Percentiles rank a stretch among this genome's conserved stretches.
Evolutionary conservation across 2,888 invertebrate genomes (phyloP).

Genomic region (Drosophila diplacantha): DNA sequence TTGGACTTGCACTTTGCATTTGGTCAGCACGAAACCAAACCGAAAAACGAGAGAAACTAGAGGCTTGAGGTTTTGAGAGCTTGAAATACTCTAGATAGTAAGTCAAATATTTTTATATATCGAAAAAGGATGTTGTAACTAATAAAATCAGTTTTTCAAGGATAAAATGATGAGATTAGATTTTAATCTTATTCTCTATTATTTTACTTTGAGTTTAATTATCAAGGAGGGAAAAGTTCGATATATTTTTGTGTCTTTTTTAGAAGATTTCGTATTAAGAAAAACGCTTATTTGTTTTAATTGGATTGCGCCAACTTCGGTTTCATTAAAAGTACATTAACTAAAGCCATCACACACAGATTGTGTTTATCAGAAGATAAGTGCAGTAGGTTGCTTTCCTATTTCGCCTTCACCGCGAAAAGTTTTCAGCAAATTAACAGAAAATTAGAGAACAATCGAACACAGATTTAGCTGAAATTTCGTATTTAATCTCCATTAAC

Average conservation of each 20-base stretch:
- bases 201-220: background rate
- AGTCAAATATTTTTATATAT: too few species aligned
- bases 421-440: background rate
- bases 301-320: background rate
- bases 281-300: too few species aligned
- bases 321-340: background rate
- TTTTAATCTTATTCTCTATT: background rate
- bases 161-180: background rate
- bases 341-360: background rate
- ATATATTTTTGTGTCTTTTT: background rate
- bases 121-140: too few species aligned
- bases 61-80: background rate
- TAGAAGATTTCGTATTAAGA: background rate
- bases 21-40: conserved; percentile 15
- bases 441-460: background rate
- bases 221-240: background rate
- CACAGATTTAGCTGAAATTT: too few species aligned
- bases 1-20: conserved; percentile 51
- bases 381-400: background rate
- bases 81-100: background rate
- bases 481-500: background rate
- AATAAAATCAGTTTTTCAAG: too few species aligned
- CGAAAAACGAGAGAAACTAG: background rate
- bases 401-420: background rate
- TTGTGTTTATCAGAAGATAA: background rate